Conservation (phyloP, 2,797 vertebrate genomes). For the Propithecus perrieri region DNA sequence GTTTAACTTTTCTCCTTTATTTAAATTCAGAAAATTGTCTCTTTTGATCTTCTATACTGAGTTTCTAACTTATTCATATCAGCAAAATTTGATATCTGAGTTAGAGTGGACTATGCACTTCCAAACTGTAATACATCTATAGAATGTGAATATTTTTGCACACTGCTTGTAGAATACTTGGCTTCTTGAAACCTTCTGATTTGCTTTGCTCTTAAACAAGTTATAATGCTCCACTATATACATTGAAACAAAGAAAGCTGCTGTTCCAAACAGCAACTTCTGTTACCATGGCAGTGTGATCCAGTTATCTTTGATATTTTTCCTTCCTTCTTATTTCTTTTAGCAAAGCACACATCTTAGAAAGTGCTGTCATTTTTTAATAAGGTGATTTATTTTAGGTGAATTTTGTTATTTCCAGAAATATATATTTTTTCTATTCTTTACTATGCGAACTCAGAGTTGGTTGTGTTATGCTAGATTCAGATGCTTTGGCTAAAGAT, state of each 20-base stretch:
- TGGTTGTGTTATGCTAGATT: background rate
- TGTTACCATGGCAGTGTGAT: background rate
- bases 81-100: background rate
- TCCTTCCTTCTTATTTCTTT: background rate
- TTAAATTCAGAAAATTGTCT: background rate
- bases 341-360: background rate
- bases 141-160: background rate
- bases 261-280: background rate
- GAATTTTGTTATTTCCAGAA: background rate
- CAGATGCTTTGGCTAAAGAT: background rate
- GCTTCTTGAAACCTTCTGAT: background rate
- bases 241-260: background rate
- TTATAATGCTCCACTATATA: background rate
- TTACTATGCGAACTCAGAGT: background rate
- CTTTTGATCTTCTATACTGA: background rate
- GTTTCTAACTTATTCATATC: background rate
- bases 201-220: background rate
- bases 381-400: background rate
- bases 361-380: background rate
- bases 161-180: background rate
- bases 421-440: background rate
- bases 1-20: background rate
- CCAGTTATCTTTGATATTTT: background rate
- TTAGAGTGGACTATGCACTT: background rate
- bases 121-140: background rate